Conservation (phyloP, 2,888 invertebrate genomes). For the Auanema freiburgensis region DNA sequence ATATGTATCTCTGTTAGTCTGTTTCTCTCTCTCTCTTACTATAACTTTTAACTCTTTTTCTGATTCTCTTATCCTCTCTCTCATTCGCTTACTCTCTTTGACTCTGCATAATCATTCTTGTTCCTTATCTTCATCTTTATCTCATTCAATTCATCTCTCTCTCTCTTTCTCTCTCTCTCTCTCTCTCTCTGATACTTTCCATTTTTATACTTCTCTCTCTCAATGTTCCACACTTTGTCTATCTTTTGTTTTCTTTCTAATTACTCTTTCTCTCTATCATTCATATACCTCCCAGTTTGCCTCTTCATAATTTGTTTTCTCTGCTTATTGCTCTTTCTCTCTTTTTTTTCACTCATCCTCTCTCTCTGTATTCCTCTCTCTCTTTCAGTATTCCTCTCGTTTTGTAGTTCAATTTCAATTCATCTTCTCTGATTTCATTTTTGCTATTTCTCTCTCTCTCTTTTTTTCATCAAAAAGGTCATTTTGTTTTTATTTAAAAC, state of each 20-base stretch:
- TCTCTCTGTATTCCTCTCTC: not conserved
- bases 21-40: too few relatives aligned
- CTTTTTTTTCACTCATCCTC: not conserved
- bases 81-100: too few relatives aligned
- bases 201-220: not conserved
- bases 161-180: constrained; percentile 3
- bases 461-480: not conserved
- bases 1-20: too few relatives aligned
- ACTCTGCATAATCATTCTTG: too few relatives aligned
- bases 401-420: not conserved
- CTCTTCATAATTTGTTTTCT: constrained; percentile 1
- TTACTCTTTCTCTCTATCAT: not conserved
- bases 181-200: constrained; percentile 1
- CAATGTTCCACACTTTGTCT: not conserved
- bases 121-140: not conserved
- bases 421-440: constrained; percentile 2
- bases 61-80: too few relatives aligned
- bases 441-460: not conserved
- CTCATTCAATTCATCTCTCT: constrained; percentile 5
- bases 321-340: not conserved
- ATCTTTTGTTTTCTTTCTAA: not conserved
- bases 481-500: not conserved
- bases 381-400: not conserved
- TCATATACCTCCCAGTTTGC: not conserved
- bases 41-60: too few relatives aligned